phyloP scores from a whole-genome alignment of 92 coral and sea anemone genomes.

The Bergia sp. region DNA sequence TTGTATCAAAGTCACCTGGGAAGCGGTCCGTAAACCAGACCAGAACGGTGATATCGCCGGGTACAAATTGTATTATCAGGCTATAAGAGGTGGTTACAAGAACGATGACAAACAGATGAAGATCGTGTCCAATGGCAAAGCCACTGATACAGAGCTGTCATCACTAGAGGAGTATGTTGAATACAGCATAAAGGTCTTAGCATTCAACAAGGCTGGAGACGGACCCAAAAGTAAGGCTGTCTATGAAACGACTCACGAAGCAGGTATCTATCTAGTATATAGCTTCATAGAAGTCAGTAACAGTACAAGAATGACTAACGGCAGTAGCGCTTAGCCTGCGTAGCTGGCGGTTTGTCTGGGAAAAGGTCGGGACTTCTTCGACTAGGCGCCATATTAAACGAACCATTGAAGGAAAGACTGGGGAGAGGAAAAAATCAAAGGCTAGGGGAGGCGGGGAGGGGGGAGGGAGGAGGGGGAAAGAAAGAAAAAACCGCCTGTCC shows the following conservation, averaged over 20 bases:
- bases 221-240: background rate
- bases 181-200: background rate
- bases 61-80: background rate
- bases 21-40: background rate
- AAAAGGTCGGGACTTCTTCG: too few species aligned
- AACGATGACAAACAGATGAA: background rate
- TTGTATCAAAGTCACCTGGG: constrained; percentile 2
- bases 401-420: too few species aligned
- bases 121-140: background rate
- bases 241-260: background rate
- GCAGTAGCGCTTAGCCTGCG: too few species aligned
- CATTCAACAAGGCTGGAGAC: background rate
- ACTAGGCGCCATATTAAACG: too few species aligned
- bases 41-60: background rate
- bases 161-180: background rate
- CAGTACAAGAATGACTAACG: too few species aligned
- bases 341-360: too few species aligned
- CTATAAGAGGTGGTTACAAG: background rate
- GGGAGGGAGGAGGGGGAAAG: too few species aligned
- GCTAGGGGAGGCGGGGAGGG: too few species aligned
- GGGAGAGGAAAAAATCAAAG: too few species aligned
- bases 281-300: too few species aligned
- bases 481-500: too few species aligned
- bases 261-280: background rate
- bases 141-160: background rate